Conservation (phyloP, 2,888 invertebrate species). For the Eristalis intricaria region DNA sequence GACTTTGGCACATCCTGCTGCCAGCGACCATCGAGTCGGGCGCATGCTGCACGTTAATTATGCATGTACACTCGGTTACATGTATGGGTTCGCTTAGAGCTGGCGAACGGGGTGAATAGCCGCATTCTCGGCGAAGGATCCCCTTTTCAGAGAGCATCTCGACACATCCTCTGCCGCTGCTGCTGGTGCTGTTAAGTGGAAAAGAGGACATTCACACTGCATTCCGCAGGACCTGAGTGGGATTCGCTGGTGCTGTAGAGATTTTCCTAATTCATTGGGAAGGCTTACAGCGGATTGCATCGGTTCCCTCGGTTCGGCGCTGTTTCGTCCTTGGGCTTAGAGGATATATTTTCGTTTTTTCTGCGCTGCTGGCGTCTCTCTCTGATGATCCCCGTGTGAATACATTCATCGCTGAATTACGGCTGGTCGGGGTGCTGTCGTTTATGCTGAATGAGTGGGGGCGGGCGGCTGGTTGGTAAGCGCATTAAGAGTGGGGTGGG, state of each 20-base stretch:
- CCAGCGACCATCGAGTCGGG: slow-evolving; percentile 37
- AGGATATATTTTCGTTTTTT: background rate
- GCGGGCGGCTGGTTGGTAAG: slow-evolving; percentile 27
- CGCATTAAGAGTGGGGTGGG: slow-evolving; percentile 29
- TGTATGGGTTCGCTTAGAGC: slow-evolving; percentile 59
- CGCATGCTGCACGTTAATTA: slow-evolving; percentile 69
- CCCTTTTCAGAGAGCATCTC: slow-evolving; percentile 39
- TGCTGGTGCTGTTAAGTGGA: slow-evolving; percentile 29
- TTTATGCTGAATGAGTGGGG: slow-evolving; percentile 9
- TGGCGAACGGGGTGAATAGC: slow-evolving; percentile 65
- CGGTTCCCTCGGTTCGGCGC: background rate
- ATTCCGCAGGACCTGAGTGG: slow-evolving; percentile 5
- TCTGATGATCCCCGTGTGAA: background rate
- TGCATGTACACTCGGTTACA: slow-evolving; percentile 69
- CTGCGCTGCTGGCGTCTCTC: background rate
- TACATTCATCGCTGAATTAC: slow-evolving; percentile 14
- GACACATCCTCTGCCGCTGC: slow-evolving; percentile 13
- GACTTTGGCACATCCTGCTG: slow-evolving; percentile 25
- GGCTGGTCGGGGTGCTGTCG: slow-evolving; percentile 41
- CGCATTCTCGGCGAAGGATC: slow-evolving; percentile 35
- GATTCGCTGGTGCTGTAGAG: slow-evolving; percentile 1
- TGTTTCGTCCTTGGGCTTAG: slow-evolving; percentile 23
- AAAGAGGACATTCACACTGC: slow-evolving; percentile 67
- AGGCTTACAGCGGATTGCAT: slow-evolving; percentile 53
- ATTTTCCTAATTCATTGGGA: slow-evolving; percentile 43